Base-by-base conservation (phyloP, 2,888 invertebrate species). In the Himalopsyche kuldschensis region DNA sequence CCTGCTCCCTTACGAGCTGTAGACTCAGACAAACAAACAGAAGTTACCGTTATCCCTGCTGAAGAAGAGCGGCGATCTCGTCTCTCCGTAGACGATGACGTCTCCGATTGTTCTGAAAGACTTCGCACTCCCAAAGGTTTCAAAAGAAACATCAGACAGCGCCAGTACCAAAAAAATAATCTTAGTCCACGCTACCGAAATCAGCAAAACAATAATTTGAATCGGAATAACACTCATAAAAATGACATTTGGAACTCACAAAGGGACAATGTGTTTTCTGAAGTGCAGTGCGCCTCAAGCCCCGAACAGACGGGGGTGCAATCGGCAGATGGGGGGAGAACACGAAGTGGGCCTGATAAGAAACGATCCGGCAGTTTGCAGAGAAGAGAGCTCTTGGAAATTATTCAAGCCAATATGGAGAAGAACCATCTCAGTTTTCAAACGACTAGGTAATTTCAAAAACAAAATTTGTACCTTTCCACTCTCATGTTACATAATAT, bases 391-490 rank as follows among this genome's bases (percentile, higher is more conserved):
- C 92, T 97, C 87, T 93, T 96, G 87, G 96, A 97, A 91, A 95
- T 97, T 88, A 96, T 97, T 89, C 95, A 97, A 90, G 96, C 96
- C 87, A 97, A 97, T 90, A 97, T 97, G 96, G 97, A 97, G 90
- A 96, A 96, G 90, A 96, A 96, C 91, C 96, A 96, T 90, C 91
- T 96, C 93, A 95, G 95, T 94, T 95, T 96, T 94, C 95, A 96
- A 93, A 93, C 95, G 89, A 93, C 94, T 89, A 95, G 95, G 96
- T 96, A 90, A 89, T 91, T 89, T 30, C n/a, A 55, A 24, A 55
- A 55, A 55, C 41, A 15, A 41, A 15, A 1, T 15, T 15, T 15
- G 15, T 41, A 6, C 15, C 15, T 41, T 41, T 41, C 2, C 2
- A 4, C 11, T 41, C 11, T 41, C 3, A 41, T 15, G 15, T 41